phyloP scores from a whole-genome alignment of 1,140 invertebrate genomes.

The Macrobrachium nipponense region DNA sequence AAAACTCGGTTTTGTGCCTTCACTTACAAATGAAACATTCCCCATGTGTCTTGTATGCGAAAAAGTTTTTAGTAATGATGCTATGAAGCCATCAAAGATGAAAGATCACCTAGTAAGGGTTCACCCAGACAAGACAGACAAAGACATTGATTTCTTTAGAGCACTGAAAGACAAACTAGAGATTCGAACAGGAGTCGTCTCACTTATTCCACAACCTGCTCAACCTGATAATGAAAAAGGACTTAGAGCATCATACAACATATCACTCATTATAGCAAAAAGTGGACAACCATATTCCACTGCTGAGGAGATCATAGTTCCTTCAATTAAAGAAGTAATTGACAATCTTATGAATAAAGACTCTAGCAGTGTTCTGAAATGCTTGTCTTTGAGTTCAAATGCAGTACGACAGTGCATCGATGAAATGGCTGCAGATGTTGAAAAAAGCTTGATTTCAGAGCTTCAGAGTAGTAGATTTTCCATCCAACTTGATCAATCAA shows the following conservation, averaged over 20 bases:
- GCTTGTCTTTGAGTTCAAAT: constrained; percentile 42
- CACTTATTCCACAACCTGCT: not conserved
- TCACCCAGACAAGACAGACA: too few relatives aligned
- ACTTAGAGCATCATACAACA: constrained; percentile 17
- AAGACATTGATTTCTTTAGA: too few relatives aligned
- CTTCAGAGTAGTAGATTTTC: constrained; percentile 47
- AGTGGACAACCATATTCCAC: constrained; percentile 26
- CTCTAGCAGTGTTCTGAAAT: constrained; percentile 51
- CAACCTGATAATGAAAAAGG: constrained; percentile 10
- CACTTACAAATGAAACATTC: too few relatives aligned
- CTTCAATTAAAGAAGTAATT: constrained; percentile 41
- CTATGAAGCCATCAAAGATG: too few relatives aligned
- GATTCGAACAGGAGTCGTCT: too few relatives aligned
- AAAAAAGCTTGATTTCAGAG: constrained; percentile 59
- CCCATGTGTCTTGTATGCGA: too few relatives aligned
- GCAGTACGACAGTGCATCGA: constrained; percentile 40
- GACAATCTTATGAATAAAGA: constrained; percentile 52
- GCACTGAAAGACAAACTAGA: too few relatives aligned
- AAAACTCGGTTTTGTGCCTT: constrained; percentile 8
- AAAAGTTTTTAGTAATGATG: too few relatives aligned
- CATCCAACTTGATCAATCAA: constrained; percentile 57
- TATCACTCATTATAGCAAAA: constrained; percentile 31
- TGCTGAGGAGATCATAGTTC: constrained; percentile 32
- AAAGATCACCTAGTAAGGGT: too few relatives aligned
- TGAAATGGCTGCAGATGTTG: constrained; percentile 57